Conservation (phyloP, 1,140 invertebrate species). For the Meloidogyne chitwoodi region DNA sequence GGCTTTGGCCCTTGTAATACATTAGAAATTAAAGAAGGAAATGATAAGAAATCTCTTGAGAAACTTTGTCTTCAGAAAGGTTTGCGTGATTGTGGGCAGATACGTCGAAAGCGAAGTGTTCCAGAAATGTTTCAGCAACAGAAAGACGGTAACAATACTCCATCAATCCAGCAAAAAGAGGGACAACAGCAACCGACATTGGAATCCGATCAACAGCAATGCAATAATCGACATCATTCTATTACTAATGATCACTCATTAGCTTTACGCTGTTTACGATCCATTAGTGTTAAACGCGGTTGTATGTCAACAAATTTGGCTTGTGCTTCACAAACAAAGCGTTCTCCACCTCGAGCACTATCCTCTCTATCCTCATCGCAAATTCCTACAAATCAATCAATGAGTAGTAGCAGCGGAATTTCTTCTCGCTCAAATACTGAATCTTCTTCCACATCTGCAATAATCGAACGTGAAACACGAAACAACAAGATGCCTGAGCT, state of each 20-base stretch:
- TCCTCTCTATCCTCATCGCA: not conserved
- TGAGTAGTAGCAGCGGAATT: constrained; percentile 8
- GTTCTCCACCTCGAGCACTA: not conserved
- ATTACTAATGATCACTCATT: not conserved
- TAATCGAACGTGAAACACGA: not conserved
- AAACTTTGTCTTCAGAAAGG: not conserved
- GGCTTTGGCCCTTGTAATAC: not conserved
- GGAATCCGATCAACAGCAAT: constrained; percentile 2
- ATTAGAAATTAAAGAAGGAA: not conserved
- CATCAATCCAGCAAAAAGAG: not conserved
- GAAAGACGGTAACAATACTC: not conserved
- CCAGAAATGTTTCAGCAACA: constrained; percentile 10
- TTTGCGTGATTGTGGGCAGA: not conserved
- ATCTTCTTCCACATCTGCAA: not conserved
- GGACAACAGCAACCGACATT: not conserved
- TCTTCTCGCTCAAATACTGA: constrained; percentile 12
- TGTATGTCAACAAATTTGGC: constrained; percentile 1
- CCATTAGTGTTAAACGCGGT: not conserved
- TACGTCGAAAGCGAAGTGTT: constrained; percentile 14
- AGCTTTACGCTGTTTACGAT: not conserved
- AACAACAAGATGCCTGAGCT: not conserved
- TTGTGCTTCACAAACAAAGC: not conserved
- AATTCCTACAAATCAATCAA: constrained; percentile 11
- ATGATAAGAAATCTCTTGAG: not conserved
- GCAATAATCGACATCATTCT: constrained; percentile 1